Conservation (phyloP, 2,113 vertebrate species). For the Lagopus muta region DNA sequence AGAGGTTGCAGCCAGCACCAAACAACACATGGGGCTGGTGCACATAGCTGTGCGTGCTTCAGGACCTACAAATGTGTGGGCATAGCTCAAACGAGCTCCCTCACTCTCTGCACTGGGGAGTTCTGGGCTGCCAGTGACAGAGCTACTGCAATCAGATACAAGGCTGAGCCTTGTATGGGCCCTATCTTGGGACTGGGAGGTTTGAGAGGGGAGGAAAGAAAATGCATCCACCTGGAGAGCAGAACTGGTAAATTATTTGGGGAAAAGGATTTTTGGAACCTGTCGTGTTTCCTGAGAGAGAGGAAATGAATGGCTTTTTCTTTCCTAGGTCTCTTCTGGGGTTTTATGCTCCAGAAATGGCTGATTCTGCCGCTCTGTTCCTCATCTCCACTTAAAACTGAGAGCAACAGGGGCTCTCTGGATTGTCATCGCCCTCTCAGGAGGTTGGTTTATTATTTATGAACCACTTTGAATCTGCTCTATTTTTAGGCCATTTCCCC, state of each 20-base stretch:
- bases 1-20: background rate
- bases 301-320: background rate
- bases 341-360: no score
- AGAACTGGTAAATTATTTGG: background rate
- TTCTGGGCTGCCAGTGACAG: background rate
- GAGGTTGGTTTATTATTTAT: background rate
- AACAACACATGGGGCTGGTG: background rate
- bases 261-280: no score
- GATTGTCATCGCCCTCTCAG: background rate
- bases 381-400: background rate
- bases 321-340: background rate
- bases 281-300: background rate
- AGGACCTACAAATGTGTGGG: no score
- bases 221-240: no score
- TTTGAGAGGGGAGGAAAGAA: background rate
- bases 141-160: background rate
- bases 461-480: background rate
- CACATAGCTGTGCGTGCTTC: background rate
- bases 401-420: background rate
- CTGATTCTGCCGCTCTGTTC: background rate
- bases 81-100: background rate
- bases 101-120: background rate
- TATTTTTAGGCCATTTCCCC: background rate
- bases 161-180: background rate
- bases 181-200: background rate